A percentile compares a stretch with the other conserved stretches of the same genome.
Conservation (phyloP, 2,888 invertebrate genomes). For the Steromphala cineraria region DNA sequence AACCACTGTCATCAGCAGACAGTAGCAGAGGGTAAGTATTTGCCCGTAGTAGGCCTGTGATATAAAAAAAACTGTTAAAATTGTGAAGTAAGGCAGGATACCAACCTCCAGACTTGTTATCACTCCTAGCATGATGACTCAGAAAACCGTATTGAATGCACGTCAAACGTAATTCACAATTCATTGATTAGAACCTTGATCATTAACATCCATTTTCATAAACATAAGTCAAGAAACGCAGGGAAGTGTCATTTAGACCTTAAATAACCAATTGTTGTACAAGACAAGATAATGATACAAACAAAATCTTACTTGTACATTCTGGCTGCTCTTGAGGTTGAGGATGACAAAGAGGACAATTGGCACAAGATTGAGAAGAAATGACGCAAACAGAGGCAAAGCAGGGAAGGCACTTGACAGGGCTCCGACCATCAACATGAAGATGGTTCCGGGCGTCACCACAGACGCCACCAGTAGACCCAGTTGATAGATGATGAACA, state of each 20-base stretch:
- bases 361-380: conserved; percentile 77
- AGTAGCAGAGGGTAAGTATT: conserved; percentile 94
- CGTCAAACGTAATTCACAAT: no score
- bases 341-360: conserved; percentile 60
- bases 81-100: neutral
- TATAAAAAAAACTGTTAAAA: neutral
- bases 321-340: conserved; percentile 51
- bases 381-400: conserved; percentile 42
- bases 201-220: no score
- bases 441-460: conserved; percentile 87
- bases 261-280: no score
- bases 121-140: no score
- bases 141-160: no score
- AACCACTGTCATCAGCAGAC: conserved; percentile 99
- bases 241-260: no score
- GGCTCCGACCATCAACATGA: conserved; percentile 82
- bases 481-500: conserved; percentile 66
- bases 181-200: no score
- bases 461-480: conserved; percentile 75
- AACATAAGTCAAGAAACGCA: no score
- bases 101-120: no score
- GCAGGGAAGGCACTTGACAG: conserved; percentile 72
- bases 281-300: no score
- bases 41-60: conserved; percentile 91
- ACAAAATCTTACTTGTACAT: conserved; percentile 81